phyloP scores from a whole-genome alignment of 2,888 invertebrate genomes.

The Deroplatys truncata region DNA sequence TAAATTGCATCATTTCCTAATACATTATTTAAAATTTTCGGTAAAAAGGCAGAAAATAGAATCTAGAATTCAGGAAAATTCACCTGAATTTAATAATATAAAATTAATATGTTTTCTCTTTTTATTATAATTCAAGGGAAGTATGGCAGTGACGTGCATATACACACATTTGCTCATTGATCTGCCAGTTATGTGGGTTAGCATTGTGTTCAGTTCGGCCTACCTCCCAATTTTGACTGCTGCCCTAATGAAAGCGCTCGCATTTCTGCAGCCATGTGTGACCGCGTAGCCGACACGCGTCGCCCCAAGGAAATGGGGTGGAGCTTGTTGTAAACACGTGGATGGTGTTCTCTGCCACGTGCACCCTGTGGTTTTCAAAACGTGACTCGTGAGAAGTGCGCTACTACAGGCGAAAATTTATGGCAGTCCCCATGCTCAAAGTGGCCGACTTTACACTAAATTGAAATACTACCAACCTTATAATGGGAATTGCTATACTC shows the following conservation, averaged over 20 bases:
- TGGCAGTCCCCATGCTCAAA: too few species aligned
- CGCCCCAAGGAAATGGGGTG: neutral
- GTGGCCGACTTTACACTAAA: too few species aligned
- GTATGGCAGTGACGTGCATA: neutral
- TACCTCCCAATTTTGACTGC: neutral
- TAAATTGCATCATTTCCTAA: constrained; percentile 29
- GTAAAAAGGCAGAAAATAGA: constrained; percentile 31
- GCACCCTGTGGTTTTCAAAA: neutral
- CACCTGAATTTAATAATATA: constrained; percentile 28
- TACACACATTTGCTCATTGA: neutral
- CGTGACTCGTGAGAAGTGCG: neutral
- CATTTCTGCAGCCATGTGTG: constrained; percentile 34
- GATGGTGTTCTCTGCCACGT: neutral
- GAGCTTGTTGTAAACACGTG: neutral
- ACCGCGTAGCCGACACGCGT: constrained; percentile 5
- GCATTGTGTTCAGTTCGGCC: neutral
- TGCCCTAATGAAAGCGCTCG: constrained; percentile 25
- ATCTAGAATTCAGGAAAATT: constrained; percentile 30
- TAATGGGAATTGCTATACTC: too few species aligned
- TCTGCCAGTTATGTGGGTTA: neutral
- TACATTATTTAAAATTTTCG: constrained; percentile 33
- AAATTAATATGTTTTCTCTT: constrained; percentile 22
- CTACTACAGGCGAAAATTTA: too few species aligned
- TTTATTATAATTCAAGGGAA: neutral
- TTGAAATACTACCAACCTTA: too few species aligned